Percentiles rank a stretch among this genome's conserved stretches.
phyloP scores from a whole-genome alignment of 2,888 invertebrate species.

The Dynastes maya region DNA sequence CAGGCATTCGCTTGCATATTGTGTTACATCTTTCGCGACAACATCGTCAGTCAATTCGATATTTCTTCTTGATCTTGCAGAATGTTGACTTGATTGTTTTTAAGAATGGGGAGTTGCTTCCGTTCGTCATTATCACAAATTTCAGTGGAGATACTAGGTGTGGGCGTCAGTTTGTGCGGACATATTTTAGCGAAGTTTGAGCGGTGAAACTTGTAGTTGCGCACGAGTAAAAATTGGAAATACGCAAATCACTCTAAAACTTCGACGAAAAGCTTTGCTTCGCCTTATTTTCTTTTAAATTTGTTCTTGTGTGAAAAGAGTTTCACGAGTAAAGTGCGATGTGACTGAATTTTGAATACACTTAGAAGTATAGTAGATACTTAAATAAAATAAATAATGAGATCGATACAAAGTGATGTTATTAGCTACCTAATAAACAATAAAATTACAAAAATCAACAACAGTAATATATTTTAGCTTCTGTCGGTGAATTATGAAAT shows the following conservation, averaged over 20 bases:
- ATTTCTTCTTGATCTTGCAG: constrained; percentile 3
- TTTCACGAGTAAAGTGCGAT: constrained; percentile 20
- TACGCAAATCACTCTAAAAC: constrained; percentile 21
- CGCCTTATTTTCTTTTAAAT: constrained; percentile 29
- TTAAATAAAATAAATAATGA: neutral
- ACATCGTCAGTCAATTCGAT: constrained; percentile 31
- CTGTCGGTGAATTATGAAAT: too few relatives aligned
- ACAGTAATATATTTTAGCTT: too few relatives aligned
- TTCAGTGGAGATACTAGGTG: constrained; percentile 16
- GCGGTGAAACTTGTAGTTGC: constrained; percentile 15
- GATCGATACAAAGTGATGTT: too few relatives aligned
- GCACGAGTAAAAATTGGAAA: constrained; percentile 29
- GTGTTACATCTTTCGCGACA: constrained; percentile 48
- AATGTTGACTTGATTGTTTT: neutral
- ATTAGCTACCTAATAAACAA: too few relatives aligned
- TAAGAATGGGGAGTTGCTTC: neutral
- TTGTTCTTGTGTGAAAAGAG: constrained; percentile 29
- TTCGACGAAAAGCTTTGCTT: constrained; percentile 1
- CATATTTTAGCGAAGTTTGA: constrained; percentile 37
- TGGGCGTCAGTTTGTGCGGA: constrained; percentile 37
- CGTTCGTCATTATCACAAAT: constrained; percentile 33
- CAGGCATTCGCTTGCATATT: constrained; percentile 55
- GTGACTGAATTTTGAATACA: neutral
- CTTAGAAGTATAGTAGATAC: neutral
- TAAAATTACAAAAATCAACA: too few relatives aligned